Base-by-base conservation (phyloP, 2,797 vertebrate genomes). In the Lithobates sylvaticus region DNA sequence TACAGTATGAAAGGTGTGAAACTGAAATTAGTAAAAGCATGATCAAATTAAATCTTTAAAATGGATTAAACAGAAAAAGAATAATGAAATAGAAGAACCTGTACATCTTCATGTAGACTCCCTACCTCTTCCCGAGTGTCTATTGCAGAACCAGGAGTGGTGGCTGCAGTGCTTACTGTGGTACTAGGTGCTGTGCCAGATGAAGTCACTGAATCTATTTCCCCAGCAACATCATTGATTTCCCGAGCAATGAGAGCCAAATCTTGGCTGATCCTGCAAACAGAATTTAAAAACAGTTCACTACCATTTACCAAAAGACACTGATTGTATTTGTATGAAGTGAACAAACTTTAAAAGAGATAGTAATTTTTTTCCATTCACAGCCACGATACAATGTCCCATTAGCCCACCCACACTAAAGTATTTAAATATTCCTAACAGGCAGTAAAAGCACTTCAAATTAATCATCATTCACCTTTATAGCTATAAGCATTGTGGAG, bases 41-140 rank as follows among this genome's bases (percentile, higher is more conserved):
- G 26, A 29, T 29, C 5, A 67, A 10, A 67, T 12, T 16, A 27
- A 67, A 26, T 29, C 15, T 9, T 12, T 65, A 67, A 67, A 29
- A 67, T 10, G 27, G 12, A 67, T 67, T 13, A 67, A 67, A 26
- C 10, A 67, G 65, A 67, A 67, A 65, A 67, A 26, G 65, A 67
- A 67, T 3, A 67, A 27, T 26, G 27, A 67, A 39, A 93, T 95
- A 95, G 67, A 95, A 95, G 95, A 96, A 95, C 95, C 96, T 96
- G 96, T 95, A 96, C 95, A 92, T 96, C 96, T 95, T 93, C 94
- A 94, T 96, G 94, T 90, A 96, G 95, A 94, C 96, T 95, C 96
- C 96, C 94, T 97, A 99, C 98, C 98, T 99, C 98, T 97, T 99
- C 98, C 93, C 97, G 97, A 93, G 98, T 99, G 96, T 99, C 98